Base-by-base conservation (phyloP, 1,140 invertebrate species). In the Parasteatoda tepidariorum region DNA sequence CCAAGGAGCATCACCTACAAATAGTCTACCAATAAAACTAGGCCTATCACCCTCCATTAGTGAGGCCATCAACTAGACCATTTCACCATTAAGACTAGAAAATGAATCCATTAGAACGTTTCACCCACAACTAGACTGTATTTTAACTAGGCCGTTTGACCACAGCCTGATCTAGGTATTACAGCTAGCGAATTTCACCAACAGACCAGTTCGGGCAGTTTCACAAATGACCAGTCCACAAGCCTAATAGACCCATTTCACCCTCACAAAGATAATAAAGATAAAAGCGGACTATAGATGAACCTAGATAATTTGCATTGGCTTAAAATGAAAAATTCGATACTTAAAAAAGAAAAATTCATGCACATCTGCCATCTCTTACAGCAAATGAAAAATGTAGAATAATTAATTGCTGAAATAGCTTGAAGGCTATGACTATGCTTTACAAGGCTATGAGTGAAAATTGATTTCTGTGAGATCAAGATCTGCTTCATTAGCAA, bases 401-500 rank as follows among this genome's bases (percentile, higher is more conserved):
- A 78, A 15, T 67, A 54, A 26, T 9, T 31, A 78, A 28, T 41
- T 62, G 75, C 75, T 67, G 33, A 31, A 28, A 78, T 78, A 78
- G 62, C 41, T 57, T 48, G 38, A 68, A 26, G n/a, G 48, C 28
- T 57, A 22, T 57, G 38, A 41, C 26, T 26, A 38, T 26, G 33
- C 22, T 38, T 38, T 7, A 24, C n/a, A 41, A 41, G 24, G 34
- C n/a, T 18, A 22, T 24, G 28, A 75, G 62, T 62, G 24, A 57
- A 67, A 18, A n/a, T 26, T 57, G 70, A 24, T 26, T 66, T 26
- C 13, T 59, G 57, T 59, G 22, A 61, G 73, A 54, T 64, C 74
- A 78, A 67, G 41, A 82, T 70, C 55, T 70, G 67, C 78, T 82
- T 71, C 31, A 11, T 24, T 82, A 82, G 78, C 78, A n/a, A 68